Base-by-base conservation (phyloP, 2,888 invertebrate genomes). In the Drosophila eohydei region DNA sequence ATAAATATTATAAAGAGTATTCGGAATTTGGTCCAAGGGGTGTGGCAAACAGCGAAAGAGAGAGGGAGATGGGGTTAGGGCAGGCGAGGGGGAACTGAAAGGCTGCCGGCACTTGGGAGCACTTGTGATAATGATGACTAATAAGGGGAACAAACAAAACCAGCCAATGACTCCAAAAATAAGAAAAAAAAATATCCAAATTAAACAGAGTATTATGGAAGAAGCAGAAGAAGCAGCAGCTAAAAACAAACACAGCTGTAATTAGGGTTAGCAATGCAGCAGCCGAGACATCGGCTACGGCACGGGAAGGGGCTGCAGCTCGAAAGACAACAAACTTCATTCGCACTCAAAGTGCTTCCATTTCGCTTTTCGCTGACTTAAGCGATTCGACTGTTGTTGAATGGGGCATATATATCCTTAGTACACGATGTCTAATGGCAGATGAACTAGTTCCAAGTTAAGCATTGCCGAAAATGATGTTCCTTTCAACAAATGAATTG, bases 61-160 rank as follows among this genome's bases (percentile, higher is more conserved):
- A 36, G 36, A 36, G 38, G 40, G 50, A 21, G 14, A 14, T 2
- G 32, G 36, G 41, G 43, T 21, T 36, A 3, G 40, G 21, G 50
- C 30, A 51, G 8, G 4, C 7, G 7, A 21, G 12, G 12, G 14
- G 34, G 6, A 34, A 21, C 36, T 52, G 36, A 50, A 50, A 51
- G 43, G 55, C 65, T 61, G 67, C 59, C 62, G 61, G 72, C 74
- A 83, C 84, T 84, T 71, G 85, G 75, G 66, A 88, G 84, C 86
- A 89, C 84, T 89, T 89, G 86, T 88, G 89, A 74, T 84, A 88
- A 89, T 89, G 85, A 89, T 74, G 88, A 89, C 89, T 85, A 89
- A 85, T 85, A 89, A 89, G 81, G 63, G 74, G 82, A 55, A 74
- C 86, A 85, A 89, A 79, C 71, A 88, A 87, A 34, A 34, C 55